Evolutionary conservation across 2,888 invertebrate species (phyloP), one percentile per base, ranked within the genome.

Genomic region (Calliopum simillimum): DNA sequence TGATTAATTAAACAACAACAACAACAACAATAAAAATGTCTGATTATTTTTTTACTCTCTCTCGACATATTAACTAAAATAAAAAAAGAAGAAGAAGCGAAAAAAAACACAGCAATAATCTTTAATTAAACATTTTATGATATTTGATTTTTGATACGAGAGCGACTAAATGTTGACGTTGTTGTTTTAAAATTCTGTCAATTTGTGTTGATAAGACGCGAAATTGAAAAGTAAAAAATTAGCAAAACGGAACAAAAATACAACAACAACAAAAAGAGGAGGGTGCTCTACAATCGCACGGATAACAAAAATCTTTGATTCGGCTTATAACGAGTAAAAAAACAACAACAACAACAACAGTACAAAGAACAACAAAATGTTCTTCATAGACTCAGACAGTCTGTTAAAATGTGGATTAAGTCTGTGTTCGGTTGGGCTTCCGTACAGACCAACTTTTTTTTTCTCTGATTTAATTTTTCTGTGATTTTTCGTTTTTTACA

Each of bases 351-450:
- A 16, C 43, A 47, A n/a, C 13, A 47, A 47, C 13, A 23, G 14
- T 13, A 23, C 41, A 14, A n/a, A 41, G 12, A 53, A 41, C 16
- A 16, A 46, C 46, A 56, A 56, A 2, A 53, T 19, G 44, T 21
- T 49, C 55, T 66, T 43, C 46, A 56, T 69, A 59, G 61, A 71
- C 63, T 25, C 62, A 65, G 55, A 65, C 44, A 71, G 66, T 65
- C 68, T 66, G 69, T 69, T 56, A 58, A 41, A 70, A 65, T 67
- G 71, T 70, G 11, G 47, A 65, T 63, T 73, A 79, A 82, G 83
- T 82, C 80, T 78, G 78, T 76, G 77, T 75, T 82, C 76, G 78
- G 74, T 74, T 75, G 77, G 79, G 76, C 79, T 81, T 76, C 73
- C 75, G 75, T 67, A 14, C 69, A 75, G 75, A 68, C 62, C 72